phyloP scores from a whole-genome alignment of 2,113 vertebrate genomes.

The Centropristis striata region DNA sequence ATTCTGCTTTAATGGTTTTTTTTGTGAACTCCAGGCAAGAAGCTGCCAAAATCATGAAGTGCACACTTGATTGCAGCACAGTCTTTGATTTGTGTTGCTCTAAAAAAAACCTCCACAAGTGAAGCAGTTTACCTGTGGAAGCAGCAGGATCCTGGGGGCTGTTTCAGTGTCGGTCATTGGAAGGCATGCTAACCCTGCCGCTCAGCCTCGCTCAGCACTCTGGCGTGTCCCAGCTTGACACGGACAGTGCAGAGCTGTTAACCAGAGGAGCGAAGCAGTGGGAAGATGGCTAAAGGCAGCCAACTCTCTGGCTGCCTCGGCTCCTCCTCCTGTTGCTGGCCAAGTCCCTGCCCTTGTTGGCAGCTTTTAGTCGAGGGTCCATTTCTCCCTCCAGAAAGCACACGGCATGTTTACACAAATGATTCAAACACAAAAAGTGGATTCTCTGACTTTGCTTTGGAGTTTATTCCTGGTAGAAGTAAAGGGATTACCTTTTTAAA shows the following conservation, averaged over 20 bases:
- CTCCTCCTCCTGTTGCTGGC: conserved; percentile 1
- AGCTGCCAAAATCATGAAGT: neutral
- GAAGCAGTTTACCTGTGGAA: neutral
- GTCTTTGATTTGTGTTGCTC: neutral
- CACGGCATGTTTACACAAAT: conserved; percentile 8
- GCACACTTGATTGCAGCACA: too few species aligned
- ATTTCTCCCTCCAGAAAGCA: conserved; percentile 6
- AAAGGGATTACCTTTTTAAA: neutral
- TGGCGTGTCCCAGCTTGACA: conserved; percentile 43
- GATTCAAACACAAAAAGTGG: neutral
- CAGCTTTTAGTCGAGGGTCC: conserved; percentile 18
- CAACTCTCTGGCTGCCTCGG: neutral
- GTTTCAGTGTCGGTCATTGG: conserved; percentile 7
- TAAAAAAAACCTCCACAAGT: neutral
- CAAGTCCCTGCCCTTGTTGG: conserved; percentile 11
- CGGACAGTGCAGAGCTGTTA: conserved; percentile 18
- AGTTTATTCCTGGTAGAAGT: neutral
- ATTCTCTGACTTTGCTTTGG: neutral
- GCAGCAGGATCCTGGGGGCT: neutral
- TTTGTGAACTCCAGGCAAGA: neutral
- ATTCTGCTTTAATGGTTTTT: too few species aligned
- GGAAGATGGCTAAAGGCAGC: neutral
- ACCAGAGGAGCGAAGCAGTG: conserved; percentile 14
- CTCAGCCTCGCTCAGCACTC: neutral
- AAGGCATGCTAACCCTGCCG: neutral